Evolutionary conservation across 2,888 invertebrate genomes (phyloP), one percentile per base, ranked within the genome.

Genomic region (Mythimna impura): DNA sequence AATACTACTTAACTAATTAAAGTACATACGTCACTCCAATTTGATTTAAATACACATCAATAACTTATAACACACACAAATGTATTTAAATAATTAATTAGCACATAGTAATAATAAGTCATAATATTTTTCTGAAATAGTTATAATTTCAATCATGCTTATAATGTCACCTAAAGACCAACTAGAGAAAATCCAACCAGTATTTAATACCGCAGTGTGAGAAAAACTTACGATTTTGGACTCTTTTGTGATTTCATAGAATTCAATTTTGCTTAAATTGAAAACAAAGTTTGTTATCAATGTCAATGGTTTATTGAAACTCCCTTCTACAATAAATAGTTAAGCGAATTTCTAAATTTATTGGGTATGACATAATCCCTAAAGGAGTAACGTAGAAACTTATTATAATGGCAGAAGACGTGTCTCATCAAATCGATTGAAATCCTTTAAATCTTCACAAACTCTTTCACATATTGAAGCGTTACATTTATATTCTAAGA

Each of bases 291-390:
- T 86, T 81, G 78, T 80, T 71, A 81, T 87, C 82, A 85, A 88
- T 89, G 84, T 87, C 82, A 85, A 88, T 89, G 84, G 77, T 89
- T 94, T 94, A 93, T 93, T 94, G 68, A 90, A 88, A 81, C 88
- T 90, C 89, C 87, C 86, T 86, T 86, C 92, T 93, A 94, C 93
- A 93, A 80, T 86, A 85, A 89, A 88, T 90, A 91, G 89, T 92
- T 93, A 92, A 93, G 93, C 91, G 89, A 92, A 88, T 91, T 81
- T 92, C 95, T 95, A 96, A 96, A 96, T 96, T 96, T 96, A 96
- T 96, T 96, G 96, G 96, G 96, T 95, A 94, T 92, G 91, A 91
- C 85, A 90, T 89, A 87, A 90, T 90, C 88, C 89, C 87, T 92
- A 91, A 76, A 87, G 91, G 92, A 94, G 92, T 91, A 93, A 94